Base-by-base conservation (phyloP, 1,140 invertebrate species). In the Hydropsyche tenuis region DNA sequence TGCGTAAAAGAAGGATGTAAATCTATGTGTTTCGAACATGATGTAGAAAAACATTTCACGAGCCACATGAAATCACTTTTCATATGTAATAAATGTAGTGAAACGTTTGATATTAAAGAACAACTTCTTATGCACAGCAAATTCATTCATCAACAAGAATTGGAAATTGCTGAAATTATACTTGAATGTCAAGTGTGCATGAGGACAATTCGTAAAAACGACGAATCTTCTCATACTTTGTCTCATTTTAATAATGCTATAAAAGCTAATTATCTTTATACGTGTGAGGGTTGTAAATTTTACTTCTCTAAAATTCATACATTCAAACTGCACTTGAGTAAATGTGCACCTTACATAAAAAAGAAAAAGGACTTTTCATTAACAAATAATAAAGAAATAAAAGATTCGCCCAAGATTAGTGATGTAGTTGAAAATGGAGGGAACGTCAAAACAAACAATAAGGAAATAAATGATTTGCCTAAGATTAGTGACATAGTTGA, bases 1-100 rank as follows among this genome's bases (percentile, higher is more conserved):
- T 88, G 87, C 77, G 79, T 80, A 7, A 75, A 80, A 16, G 73
- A 78, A 37, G 77, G 80, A 16, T 87, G 86, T 79, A 73, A 77
- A 5, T 77, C 82, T 73, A 79, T 85, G 51, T n/a, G 25, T 30
- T 7, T 14, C 27, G 22, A 16, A 81, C 78, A 69, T 83, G 11
- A 85, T 25, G 84, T 79, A 70, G 79, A 78, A 25, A 68, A 81
- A 0, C 87, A 87, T 79, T 82, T 87, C 77, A 81, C 71, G 25
- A 77, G 68, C 20, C 87, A 88, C 74, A 77, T 86, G 18, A 83
- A 83, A 77, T 81, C 78, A 76, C 75, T 84, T 23, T 83, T 76
- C 63, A 83, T 81, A 77, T 87, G 86, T 78, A 22, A 69, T 71
- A 23, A 86, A 85, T 80, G 79, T 79, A 12, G 77, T 81, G 5